Evolutionary conservation across 2,113 vertebrate genomes (phyloP), one percentile per base, ranked within the genome.

Genomic region (Tachuris rubrigastra): DNA sequence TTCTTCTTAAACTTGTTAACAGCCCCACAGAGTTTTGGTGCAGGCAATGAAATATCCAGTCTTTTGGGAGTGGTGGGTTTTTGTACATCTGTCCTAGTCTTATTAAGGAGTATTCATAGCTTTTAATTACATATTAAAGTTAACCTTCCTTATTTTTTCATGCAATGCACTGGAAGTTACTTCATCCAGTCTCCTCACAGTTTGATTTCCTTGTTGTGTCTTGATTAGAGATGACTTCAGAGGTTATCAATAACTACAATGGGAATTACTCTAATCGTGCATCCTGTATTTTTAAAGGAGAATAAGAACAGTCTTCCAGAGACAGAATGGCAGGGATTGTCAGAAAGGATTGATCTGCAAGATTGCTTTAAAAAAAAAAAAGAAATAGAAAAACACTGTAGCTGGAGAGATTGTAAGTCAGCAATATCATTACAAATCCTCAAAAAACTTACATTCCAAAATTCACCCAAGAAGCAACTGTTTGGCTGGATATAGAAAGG

Each of bases 1-100:
- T 65, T 2, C 31, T 52, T 68, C 22, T 81, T 65, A n/a, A 89
- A 56, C 17, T 41, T 16, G 4, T n/a, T 50, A 89, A 66, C 4
- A 49, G 23, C 12, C 12, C 2, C 50, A 79, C 18, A 84, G 19
- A 62, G 11, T 80, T 93, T 59, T 74, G 33, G 21, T 3, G 0
- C 60, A 69, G 44, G 30, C 37, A 90, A 37, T 11, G 14, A 75
- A 87, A 75, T 4, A 44, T 2, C 10, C 33, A 21, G 1, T 14
- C 8, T n/a, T 79, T 41, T 17, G 24, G 4, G 4, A 3, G 7
- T 41, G 14, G 8, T 7, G 16, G 5, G 1, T 2, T 33, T 2
- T 2, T 6, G 12, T 39, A 5, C 37, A 15, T 31, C 42, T 69
- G 5, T n/a, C 10, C 63, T 20, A 46, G 4, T 55, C 4, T 3